Conservation (phyloP, 2,888 invertebrate genomes). For the Elegia similella region DNA sequence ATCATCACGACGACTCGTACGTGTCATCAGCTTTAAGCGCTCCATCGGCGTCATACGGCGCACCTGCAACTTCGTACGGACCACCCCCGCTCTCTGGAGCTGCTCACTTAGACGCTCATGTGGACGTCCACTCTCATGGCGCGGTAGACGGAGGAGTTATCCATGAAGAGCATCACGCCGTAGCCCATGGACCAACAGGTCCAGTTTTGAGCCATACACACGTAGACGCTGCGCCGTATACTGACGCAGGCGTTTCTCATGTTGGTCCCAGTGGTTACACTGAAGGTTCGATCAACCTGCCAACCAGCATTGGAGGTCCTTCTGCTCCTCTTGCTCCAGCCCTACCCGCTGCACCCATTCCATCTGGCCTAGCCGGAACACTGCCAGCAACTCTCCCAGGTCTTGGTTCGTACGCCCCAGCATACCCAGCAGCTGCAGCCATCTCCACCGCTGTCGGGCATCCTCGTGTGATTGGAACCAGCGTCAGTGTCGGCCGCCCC, state of each 20-base stretch:
- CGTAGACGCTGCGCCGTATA: not conserved
- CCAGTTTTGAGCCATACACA: conserved; percentile 10
- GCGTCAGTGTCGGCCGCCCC: conserved; percentile 53
- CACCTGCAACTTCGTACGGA: conserved; percentile 60
- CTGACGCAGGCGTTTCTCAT: not conserved
- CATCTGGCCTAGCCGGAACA: not conserved
- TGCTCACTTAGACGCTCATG: not conserved
- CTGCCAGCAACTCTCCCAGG: not conserved
- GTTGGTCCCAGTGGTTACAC: conserved; percentile 19
- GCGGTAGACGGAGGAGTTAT: not conserved
- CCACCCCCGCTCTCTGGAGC: conserved; percentile 26
- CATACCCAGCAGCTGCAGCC: not conserved
- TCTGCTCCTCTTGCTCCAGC: conserved; percentile 12
- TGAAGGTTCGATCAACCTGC: conserved; percentile 15
- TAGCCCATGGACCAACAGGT: conserved; percentile 3
- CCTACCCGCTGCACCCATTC: not conserved
- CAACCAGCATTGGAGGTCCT: conserved; percentile 13
- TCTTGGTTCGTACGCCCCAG: not conserved
- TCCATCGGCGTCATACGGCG: conserved; percentile 64
- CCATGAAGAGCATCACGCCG: not conserved
- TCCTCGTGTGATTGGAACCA: conserved; percentile 57
- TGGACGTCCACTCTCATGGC: not conserved
- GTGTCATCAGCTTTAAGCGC: conserved; percentile 55
- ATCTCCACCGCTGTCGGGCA: conserved; percentile 35
- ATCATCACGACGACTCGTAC: conserved; percentile 57